Conservation (phyloP, 2,888 invertebrate species). For the Cantharis rufa region DNA sequence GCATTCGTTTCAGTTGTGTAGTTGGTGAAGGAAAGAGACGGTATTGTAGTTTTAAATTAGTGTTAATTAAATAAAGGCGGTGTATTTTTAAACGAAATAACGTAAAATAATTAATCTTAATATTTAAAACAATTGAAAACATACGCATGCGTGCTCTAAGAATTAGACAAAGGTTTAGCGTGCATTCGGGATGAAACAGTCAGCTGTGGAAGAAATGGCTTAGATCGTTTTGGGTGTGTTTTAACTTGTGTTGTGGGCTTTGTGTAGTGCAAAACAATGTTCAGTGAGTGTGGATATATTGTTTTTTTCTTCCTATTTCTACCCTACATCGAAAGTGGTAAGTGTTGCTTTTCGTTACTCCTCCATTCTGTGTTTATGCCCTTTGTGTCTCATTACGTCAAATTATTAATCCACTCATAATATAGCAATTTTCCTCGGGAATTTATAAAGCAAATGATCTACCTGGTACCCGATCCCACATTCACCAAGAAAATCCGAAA, state of each 20-base stretch:
- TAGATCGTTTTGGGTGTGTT: conserved; percentile 52
- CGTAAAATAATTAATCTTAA: conserved; percentile 2
- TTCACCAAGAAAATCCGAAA: not conserved
- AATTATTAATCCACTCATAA: not conserved
- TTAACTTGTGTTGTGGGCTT: conserved; percentile 39
- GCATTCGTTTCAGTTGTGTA: not conserved
- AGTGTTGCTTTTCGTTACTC: conserved; percentile 49
- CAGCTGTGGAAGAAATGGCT: conserved; percentile 64
- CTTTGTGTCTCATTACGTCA: conserved; percentile 17
- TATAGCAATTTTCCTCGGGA: too few relatives aligned
- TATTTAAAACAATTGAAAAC: conserved; percentile 37
- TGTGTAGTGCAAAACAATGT: conserved; percentile 59
- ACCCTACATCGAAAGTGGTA: conserved; percentile 74
- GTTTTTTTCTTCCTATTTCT: conserved; percentile 70
- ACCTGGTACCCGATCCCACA: not conserved
- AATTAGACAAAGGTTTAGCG: conserved; percentile 64
- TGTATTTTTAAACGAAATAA: not conserved
- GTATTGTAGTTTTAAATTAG: not conserved
- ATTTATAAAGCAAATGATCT: not conserved
- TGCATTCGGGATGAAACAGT: conserved; percentile 58
- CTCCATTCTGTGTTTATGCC: conserved; percentile 1
- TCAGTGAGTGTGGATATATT: conserved; percentile 69
- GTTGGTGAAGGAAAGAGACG: not conserved
- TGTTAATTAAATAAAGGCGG: not conserved
- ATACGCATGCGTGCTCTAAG: conserved; percentile 63